Base-by-base conservation (phyloP, 1,140 invertebrate species). In the Heliconius nattereri region DNA sequence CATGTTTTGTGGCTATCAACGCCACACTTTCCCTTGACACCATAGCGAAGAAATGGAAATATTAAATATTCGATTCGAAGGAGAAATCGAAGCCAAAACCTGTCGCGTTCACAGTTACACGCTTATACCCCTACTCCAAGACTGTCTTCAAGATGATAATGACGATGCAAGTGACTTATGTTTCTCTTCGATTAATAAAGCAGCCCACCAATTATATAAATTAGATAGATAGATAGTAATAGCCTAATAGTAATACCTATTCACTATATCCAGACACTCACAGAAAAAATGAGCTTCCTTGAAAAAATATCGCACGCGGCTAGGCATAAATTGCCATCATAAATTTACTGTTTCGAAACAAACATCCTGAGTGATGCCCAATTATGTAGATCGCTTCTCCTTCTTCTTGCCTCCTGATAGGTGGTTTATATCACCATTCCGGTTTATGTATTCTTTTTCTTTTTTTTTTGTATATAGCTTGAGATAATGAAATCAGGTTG, bases 261-360 rank as follows among this genome's bases (percentile, higher is more conserved):
- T 77, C 57, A 66, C 72, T 77, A 79, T 81, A 78, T 75, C 74
- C 77, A 81, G 73, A 78, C 74, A 71, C 70, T 77, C 29, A 72
- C n/a, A 37, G 49, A 76, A 76, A 83, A 83, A 77, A 83, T 83
- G 76, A 81, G 77, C 79, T 77, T 49, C 76, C n/a, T 70, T 66
- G 57, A 78, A 85, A 85, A 85, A 81, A 84, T 82, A 84, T 73
- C 57, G 80, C 75, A 73, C 84, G 79, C 83, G 83, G 75, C 81
- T 76, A 80, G 83, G 81, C 84, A 87, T 85, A 85, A 85, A 87
- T 87, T 83, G 86, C 81, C 76, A 78, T 84, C 83, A 85, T 84
- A 87, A 87, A 85, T 84, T 85, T 78, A 76, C 80, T 60, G 71
- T 23, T 76, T 71, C 78, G 82, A 78, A 84, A 86, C 85, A 86